These are phyloP conservation scores for Horisme vitalbata DNA, from an alignment of 2,888 invertebrate genomes.

Conservation along the genomic window DNA sequence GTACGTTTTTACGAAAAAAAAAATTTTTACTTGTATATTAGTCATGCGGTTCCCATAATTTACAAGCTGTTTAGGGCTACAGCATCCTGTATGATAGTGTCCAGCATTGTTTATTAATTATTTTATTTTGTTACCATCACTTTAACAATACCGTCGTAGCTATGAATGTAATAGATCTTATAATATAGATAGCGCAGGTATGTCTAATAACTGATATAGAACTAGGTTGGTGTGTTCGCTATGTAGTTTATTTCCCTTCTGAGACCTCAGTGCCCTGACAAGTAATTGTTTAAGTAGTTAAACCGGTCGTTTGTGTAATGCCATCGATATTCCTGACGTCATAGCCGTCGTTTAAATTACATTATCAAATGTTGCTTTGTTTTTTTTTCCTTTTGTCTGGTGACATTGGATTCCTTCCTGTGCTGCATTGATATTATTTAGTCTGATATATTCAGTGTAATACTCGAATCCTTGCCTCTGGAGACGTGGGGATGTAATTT, in stretches of 20 bases:
- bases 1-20: too few relatives aligned
- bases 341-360: constrained; percentile 21
- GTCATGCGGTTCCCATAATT: too few relatives aligned
- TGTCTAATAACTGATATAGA: too few relatives aligned
- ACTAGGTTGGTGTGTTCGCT: constrained; percentile 3
- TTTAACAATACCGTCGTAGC: too few relatives aligned
- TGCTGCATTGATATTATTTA: not conserved
- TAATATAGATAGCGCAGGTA: not conserved
- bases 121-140: too few relatives aligned
- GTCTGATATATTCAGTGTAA: too few relatives aligned
- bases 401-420: constrained; percentile 10
- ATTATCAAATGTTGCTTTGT: constrained; percentile 16
- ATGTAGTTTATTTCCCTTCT: constrained; percentile 9
- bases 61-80: too few relatives aligned
- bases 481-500: too few relatives aligned
- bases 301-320: constrained; percentile 29
- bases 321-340: constrained; percentile 33
- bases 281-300: constrained; percentile 32
- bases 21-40: too few relatives aligned
- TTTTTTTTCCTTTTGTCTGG: constrained; percentile 12
- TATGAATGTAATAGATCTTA: not conserved
- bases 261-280: constrained; percentile 14
- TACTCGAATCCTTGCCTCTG: too few relatives aligned
- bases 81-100: too few relatives aligned
- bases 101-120: too few relatives aligned